These are phyloP conservation scores for Mimachlamys varia DNA, from an alignment of 2,888 invertebrate species.

Conservation along the genomic window DNA sequence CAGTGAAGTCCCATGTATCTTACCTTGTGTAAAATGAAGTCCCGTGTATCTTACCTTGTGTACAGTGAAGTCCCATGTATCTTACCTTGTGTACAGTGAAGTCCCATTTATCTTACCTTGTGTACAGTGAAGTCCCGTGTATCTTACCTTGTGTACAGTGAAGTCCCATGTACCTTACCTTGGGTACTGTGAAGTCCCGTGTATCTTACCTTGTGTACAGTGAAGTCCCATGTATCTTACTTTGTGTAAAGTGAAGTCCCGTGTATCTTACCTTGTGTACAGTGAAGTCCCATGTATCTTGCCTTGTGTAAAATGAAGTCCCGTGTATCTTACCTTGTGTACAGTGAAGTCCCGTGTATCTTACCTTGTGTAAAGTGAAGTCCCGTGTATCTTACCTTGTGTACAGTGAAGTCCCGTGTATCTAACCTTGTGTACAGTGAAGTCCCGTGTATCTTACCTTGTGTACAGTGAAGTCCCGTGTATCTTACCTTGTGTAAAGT, in stretches of 20 bases:
- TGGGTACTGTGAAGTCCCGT: background rate
- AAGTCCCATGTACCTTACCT: background rate
- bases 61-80: background rate
- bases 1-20: background rate
- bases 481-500: background rate
- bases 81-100: background rate
- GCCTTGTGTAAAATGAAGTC: background rate
- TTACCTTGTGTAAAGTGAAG: background rate
- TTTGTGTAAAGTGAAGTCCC: background rate
- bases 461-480: background rate
- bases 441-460: background rate
- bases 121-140: background rate
- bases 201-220: background rate
- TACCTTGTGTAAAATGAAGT: background rate
- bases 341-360: background rate
- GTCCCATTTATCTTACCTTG: background rate
- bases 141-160: background rate
- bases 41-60: background rate
- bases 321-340: background rate
- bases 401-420: background rate
- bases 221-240: background rate
- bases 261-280: background rate
- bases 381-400: background rate
- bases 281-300: background rate
- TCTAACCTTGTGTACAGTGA: background rate